Conservation (phyloP, 2,888 invertebrate species). For the Vannuccia rotundouncinata region DNA sequence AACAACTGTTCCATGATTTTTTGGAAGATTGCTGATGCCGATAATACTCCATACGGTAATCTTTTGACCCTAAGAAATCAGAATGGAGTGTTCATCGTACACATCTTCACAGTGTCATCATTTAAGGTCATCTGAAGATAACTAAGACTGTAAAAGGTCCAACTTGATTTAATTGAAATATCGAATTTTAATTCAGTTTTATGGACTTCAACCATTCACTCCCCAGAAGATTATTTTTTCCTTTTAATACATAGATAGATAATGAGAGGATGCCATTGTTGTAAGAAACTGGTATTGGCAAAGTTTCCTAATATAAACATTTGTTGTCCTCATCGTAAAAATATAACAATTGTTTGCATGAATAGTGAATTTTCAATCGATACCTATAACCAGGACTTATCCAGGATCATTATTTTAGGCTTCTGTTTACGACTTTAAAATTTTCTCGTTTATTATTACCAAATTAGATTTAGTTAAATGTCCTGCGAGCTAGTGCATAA, state of each 20-base stretch:
- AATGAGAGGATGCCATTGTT: neutral
- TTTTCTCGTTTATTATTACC: too few species aligned
- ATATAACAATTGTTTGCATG: too few species aligned
- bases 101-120: neutral
- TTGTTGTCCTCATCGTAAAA: too few species aligned
- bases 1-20: neutral
- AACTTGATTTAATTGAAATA: neutral
- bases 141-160: neutral
- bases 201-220: neutral
- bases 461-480: too few species aligned
- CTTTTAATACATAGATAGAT: neutral
- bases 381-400: too few species aligned
- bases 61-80: constrained; percentile 4
- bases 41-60: neutral
- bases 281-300: neutral
- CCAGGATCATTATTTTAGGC: too few species aligned
- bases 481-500: too few species aligned
- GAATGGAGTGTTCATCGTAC: neutral
- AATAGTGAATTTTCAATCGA: too few species aligned
- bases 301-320: too few species aligned
- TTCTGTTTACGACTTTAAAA: too few species aligned
- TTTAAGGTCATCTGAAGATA: neutral
- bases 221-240: neutral
- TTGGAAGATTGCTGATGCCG: constrained; percentile 14
- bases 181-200: neutral